These are phyloP conservation scores for Melangyna quadrimaculata DNA, from an alignment of 2,888 invertebrate species.

Conservation along the genomic window DNA sequence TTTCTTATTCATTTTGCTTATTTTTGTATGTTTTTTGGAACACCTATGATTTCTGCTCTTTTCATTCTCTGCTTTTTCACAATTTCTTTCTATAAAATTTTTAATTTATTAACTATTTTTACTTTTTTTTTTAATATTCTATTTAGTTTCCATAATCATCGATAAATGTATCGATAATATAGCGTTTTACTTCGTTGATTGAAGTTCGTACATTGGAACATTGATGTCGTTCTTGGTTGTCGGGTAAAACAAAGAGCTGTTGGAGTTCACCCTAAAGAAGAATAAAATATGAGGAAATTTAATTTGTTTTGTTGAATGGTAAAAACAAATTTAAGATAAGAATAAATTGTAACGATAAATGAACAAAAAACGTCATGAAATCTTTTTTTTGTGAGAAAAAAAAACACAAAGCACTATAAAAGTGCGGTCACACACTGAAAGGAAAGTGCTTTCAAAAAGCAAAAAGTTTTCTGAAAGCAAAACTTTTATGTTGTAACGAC, in stretches of 20 bases:
- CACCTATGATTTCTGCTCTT: slow-evolving; percentile 22
- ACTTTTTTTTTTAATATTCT: neutral
- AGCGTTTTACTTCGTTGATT: slow-evolving; percentile 81
- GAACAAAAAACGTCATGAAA: too few species aligned
- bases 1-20: neutral
- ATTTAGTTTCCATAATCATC: slow-evolving; percentile 80
- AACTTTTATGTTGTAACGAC: too few species aligned
- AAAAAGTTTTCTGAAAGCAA: too few species aligned
- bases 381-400: too few species aligned
- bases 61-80: neutral
- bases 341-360: too few species aligned
- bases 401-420: too few species aligned
- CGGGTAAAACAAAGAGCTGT: slow-evolving; percentile 79
- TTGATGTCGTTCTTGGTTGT: slow-evolving; percentile 79
- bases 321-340: too few species aligned
- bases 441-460: too few species aligned
- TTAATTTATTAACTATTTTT: neutral
- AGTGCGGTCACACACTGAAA: too few species aligned
- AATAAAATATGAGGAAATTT: neutral
- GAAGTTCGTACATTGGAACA: slow-evolving; percentile 80
- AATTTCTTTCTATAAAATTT: slow-evolving; percentile 31
- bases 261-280: slow-evolving; percentile 78
- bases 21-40: slow-evolving; percentile 40
- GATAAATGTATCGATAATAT: slow-evolving; percentile 81
- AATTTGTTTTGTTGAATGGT: too few species aligned